A percentile compares a stretch with the other conserved stretches of the same genome.
phyloP scores from a whole-genome alignment of 35 echinoderm and acorn worm genomes.

The Ophiothrix spiculata region DNA sequence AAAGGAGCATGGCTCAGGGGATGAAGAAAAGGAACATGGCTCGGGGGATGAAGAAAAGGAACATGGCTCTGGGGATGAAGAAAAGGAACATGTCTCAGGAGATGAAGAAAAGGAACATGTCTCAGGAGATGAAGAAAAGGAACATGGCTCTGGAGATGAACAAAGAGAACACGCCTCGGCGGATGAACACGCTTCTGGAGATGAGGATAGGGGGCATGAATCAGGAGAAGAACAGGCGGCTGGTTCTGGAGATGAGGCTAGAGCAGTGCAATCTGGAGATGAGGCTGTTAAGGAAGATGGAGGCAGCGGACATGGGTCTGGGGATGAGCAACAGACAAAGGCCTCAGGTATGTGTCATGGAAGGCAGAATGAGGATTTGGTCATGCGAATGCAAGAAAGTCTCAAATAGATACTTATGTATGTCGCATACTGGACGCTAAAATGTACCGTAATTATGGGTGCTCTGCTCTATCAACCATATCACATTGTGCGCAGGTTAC shows the following conservation, averaged over 20 bases:
- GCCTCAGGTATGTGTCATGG: neutral
- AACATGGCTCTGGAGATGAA: constrained; percentile 34
- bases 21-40: neutral
- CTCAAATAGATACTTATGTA: no score
- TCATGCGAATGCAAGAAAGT: no score
- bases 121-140: constrained; percentile 16
- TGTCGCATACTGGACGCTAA: no score
- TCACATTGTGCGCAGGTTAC: no score
- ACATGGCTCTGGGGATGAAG: neutral
- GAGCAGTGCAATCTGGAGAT: constrained; percentile 18
- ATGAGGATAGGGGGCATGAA: constrained; percentile 16
- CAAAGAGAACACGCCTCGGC: constrained; percentile 5
- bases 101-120: constrained; percentile 27
- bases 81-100: constrained; percentile 11
- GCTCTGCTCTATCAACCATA: no score
- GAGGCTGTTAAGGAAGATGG: constrained; percentile 26
- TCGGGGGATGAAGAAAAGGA: neutral
- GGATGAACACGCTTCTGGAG: constrained; percentile 27
- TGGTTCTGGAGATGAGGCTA: constrained; percentile 26
- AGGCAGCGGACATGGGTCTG: neutral
- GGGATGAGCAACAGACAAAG: neutral
- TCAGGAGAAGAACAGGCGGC: constrained; percentile 10
- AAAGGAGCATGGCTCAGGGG: neutral
- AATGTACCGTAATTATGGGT: no score
- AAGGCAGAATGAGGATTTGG: no score